Evolutionary conservation across 2,797 vertebrate genomes (phyloP), one percentile per base, ranked within the genome.

Genomic region (Cyclura pinguis): DNA sequence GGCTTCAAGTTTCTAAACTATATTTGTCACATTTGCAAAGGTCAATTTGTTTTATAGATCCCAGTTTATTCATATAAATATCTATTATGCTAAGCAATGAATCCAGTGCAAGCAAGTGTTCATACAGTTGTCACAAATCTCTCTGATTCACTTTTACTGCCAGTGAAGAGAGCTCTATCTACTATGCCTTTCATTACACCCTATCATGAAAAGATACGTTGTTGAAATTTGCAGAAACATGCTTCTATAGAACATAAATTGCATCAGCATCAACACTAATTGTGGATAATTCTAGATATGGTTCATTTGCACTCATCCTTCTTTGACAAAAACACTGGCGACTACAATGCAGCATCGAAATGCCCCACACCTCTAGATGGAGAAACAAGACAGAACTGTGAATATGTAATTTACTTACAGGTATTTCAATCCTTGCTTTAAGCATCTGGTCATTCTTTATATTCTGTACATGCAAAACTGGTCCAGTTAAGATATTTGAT

Each of bases 351-450:
- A 50, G 7, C 42, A 67, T 52, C 2, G 57, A 84, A 52, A 20
- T 35, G 13, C 50, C 20, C 20, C 14, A n/a, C 38, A 9, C 3
- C 6, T n/a, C 18, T 80, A 24, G 6, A 76, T 50, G 32, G 1
- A 67, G 50, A n/a, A 87, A 89, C 1, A 4, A 52, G 12, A 0
- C 4, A 57, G 5, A 16, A 52, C 14, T 78, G 67, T 62, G 47
- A 38, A 35, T 22, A 80, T 8, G 2, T 38, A 57, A 18, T 57
- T 87, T 35, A 97, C 98, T 98, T 97, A 98, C 98, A 83, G 96
- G 97, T 93, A 99, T 96, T 93, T 97, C 96, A 95, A 99, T 98
- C 81, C 91, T 96, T 91, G 98, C 98, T 88, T 95, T 97, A 89
- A 99, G 92, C 0, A 47, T 95, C 62, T 98, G 97, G 10, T 98